Percentiles rank a stretch among this genome's conserved stretches.
Conservation (phyloP, 2,797 vertebrate species). For the Bradypus variegatus region DNA sequence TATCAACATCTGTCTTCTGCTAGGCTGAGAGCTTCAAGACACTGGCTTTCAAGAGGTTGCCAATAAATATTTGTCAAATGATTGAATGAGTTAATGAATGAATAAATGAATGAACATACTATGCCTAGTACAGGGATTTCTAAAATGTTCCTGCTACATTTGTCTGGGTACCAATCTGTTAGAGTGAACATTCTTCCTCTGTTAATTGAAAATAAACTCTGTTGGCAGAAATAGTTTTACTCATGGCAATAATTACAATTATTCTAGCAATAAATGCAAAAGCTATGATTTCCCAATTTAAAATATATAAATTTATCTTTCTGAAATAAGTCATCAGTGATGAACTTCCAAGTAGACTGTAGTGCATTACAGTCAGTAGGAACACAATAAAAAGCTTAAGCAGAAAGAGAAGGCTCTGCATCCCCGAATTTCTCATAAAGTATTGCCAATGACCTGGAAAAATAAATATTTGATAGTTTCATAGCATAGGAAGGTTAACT, state of each 20-base stretch:
- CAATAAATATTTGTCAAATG: slow-evolving; percentile 7
- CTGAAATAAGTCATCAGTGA: background rate
- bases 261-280: background rate
- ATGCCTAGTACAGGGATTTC: background rate
- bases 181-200: background rate
- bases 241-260: background rate
- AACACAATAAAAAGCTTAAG: background rate
- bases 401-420: background rate
- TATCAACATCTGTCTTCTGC: background rate
- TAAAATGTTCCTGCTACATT: background rate
- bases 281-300: background rate
- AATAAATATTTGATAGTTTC: background rate
- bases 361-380: background rate
- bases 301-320: background rate
- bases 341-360: background rate
- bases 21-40: background rate
- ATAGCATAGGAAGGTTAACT: background rate
- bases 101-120: background rate
- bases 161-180: background rate
- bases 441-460: background rate
- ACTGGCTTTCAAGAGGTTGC: background rate
- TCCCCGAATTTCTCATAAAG: background rate
- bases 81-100: background rate
- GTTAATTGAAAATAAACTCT: background rate
- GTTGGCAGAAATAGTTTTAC: slow-evolving; percentile 2